Percentiles rank a stretch among this genome's conserved stretches.
Conservation (phyloP, 2,113 vertebrate genomes). For the Sisor rabdophorus region DNA sequence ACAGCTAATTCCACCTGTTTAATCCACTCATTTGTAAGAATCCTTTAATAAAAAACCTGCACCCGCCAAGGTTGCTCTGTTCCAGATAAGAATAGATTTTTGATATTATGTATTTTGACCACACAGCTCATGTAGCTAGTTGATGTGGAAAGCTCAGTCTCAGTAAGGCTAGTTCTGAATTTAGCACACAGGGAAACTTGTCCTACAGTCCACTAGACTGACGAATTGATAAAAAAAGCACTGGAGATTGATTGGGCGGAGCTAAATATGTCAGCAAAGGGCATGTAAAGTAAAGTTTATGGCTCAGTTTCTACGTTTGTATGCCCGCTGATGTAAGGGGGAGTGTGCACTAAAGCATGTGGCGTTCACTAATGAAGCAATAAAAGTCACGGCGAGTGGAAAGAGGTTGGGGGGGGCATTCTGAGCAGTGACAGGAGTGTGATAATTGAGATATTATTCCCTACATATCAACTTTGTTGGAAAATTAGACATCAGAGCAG, state of each 20-base stretch:
- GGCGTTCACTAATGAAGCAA: constrained; percentile 93
- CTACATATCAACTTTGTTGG: constrained; percentile 31
- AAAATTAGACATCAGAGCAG: constrained; percentile 4
- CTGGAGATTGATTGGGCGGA: not conserved
- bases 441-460: constrained; percentile 76
- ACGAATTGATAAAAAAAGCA: not conserved
- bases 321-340: constrained; percentile 59
- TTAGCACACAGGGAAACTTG: not conserved
- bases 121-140: constrained; percentile 3
- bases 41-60: too few relatives aligned
- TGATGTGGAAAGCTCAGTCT: not conserved
- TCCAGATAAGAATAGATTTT: too few relatives aligned
- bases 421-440: constrained; percentile 65
- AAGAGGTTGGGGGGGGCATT: constrained; percentile 43
- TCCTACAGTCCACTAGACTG: not conserved
- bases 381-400: constrained; percentile 87
- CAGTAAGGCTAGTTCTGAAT: not conserved
- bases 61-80: too few relatives aligned
- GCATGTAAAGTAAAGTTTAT: constrained; percentile 2
- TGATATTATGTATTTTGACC: not conserved
- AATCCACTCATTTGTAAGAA: too few relatives aligned
- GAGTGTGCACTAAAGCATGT: constrained; percentile 76
- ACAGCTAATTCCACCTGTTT: too few relatives aligned
- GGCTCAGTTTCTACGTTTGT: constrained; percentile 54
- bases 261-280: not conserved